These are phyloP conservation scores for Chrysomela aeneicollis DNA, from an alignment of 2,888 invertebrate genomes.

Conservation along the genomic window DNA sequence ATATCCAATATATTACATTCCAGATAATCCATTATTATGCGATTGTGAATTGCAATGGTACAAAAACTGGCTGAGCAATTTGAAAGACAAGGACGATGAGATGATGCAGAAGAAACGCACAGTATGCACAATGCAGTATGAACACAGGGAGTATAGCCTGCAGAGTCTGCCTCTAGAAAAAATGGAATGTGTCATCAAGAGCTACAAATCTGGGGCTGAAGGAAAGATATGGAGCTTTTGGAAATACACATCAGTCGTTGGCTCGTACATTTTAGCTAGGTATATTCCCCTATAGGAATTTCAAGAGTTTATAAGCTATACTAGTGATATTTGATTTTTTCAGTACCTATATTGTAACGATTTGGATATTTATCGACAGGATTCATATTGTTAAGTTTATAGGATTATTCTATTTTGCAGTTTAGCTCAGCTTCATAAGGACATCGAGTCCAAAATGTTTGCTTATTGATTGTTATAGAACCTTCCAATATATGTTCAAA, in stretches of 20 bases:
- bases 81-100: conserved; percentile 84
- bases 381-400: conserved; percentile 37
- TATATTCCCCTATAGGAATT: conserved; percentile 46
- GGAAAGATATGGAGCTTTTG: conserved; percentile 17
- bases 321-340: conserved; percentile 6
- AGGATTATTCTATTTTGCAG: conserved; percentile 37
- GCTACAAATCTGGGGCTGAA: conserved; percentile 39
- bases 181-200: conserved; percentile 82
- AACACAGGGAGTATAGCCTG: conserved; percentile 84
- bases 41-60: conserved; percentile 92
- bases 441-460: background rate
- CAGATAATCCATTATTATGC: conserved; percentile 89
- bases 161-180: conserved; percentile 82
- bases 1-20: too few species aligned
- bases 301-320: background rate
- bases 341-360: background rate
- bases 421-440: background rate
- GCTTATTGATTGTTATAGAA: too few species aligned
- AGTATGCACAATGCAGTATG: conserved; percentile 80
- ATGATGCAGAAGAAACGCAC: conserved; percentile 89
- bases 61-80: conserved; percentile 78
- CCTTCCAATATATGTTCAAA: too few species aligned
- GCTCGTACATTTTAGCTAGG: conserved; percentile 42
- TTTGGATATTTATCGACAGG: conserved; percentile 14
- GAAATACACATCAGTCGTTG: conserved; percentile 31